Percentiles rank a stretch among this genome's conserved stretches.
phyloP scores from a whole-genome alignment of 2,888 invertebrate genomes.

The Nephrotoma flavescens region DNA sequence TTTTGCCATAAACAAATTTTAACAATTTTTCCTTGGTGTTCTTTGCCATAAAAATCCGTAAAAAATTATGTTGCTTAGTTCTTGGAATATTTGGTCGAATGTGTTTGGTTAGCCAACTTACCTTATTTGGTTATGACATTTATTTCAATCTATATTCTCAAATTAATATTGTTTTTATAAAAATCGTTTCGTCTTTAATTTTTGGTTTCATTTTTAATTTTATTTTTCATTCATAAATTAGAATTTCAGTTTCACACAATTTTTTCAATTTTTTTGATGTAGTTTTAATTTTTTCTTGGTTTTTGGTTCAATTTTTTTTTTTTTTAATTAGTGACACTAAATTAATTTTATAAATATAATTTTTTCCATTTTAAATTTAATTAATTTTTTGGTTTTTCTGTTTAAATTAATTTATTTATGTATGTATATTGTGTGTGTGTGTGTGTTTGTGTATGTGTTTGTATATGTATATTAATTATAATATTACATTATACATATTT shows the following conservation, averaged over 20 bases:
- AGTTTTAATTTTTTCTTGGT: background rate
- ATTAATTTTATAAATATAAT: background rate
- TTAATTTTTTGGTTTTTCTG: background rate
- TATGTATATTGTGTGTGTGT: background rate
- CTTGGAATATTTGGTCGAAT: too few relatives aligned
- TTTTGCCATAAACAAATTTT: too few relatives aligned
- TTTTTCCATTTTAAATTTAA: background rate
- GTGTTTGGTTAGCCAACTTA: too few relatives aligned
- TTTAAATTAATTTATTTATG: background rate
- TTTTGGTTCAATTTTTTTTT: background rate
- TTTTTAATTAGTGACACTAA: background rate
- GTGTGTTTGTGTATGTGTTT: conserved; percentile 1
- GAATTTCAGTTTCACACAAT: background rate
- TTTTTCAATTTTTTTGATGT: background rate
- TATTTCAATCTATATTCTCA: too few relatives aligned
- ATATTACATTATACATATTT: background rate
- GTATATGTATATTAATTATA: conserved; percentile 1
- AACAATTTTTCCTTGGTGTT: too few relatives aligned
- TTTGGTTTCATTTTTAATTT: background rate
- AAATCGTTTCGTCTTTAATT: background rate
- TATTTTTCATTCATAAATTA: background rate
- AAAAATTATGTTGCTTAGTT: too few relatives aligned
- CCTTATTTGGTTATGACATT: too few relatives aligned
- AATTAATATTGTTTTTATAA: too few relatives aligned
- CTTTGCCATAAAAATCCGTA: too few relatives aligned